Conservation (phyloP, 2,888 invertebrate species). For the Alentia gelatinosa region DNA sequence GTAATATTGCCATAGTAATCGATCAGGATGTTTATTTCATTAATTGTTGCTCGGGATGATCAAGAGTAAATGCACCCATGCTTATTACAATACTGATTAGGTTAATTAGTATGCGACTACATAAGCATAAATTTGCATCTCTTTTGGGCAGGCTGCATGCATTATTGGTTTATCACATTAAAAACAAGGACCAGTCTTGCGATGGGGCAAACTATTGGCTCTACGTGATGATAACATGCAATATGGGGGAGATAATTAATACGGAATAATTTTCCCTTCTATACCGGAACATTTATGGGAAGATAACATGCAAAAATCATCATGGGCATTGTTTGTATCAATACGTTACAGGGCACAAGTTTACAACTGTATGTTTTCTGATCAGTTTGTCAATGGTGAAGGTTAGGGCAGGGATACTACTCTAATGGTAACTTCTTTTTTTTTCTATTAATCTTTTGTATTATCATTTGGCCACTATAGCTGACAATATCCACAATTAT, state of each 20-base stretch:
- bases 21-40: too few species aligned
- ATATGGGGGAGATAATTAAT: not conserved
- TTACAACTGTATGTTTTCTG: not conserved
- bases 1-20: too few species aligned
- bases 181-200: too few species aligned
- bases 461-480: not conserved
- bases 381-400: not conserved
- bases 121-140: not conserved
- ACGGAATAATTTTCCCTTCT: not conserved
- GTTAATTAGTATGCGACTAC: not conserved
- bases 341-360: not conserved
- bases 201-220: not conserved
- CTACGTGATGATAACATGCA: not conserved
- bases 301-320: not conserved
- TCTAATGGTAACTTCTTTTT: too few species aligned
- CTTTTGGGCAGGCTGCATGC: constrained; percentile 1
- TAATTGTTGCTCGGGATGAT: too few species aligned
- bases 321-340: not conserved
- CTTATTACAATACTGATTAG: not conserved
- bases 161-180: not conserved
- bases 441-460: not conserved
- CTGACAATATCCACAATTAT: constrained; percentile 23
- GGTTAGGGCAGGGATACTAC: not conserved
- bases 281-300: not conserved
- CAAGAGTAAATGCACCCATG: not conserved